Base-by-base conservation (phyloP, 2,113 vertebrate genomes). In the Chrysochloris asiatica region DNA sequence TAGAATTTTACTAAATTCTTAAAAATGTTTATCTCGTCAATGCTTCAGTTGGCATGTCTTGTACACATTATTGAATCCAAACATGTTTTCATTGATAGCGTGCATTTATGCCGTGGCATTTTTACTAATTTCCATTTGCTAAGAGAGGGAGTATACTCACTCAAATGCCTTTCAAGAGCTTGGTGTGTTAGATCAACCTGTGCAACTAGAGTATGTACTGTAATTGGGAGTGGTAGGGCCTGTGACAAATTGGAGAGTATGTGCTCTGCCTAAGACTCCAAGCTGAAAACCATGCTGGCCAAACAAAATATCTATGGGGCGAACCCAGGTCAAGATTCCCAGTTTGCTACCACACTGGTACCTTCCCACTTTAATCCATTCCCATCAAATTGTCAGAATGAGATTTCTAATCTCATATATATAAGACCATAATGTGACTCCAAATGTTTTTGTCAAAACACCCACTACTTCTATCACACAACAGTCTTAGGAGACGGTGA, bases 101-200 rank as follows among this genome's bases (percentile, higher is more conserved):
- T 56, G n/a, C 30, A 65, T 90, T 80, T 88, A 75, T 30, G 10
- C 10, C 41, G 19, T 26, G 30, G 19, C 2, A 83, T 65, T 90
- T 82, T 73, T 52, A 86, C 17, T 89, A 45, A 63, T 69, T 38
- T 85, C 85, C 48, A 83, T 71, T 50, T 30, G 52, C 41, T 90
- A 77, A 79, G 33, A 78, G n/a, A 24, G 65, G 41, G 22, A n/a
- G n/a, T n/a, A n/a, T 48, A 30, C 13, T 85, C 67, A 54, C 13
- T 72, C 65, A 91, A 87, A 78, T 33, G 14, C 33, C 47, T 67
- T 88, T 48, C 50, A 17, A 13, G 38, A 14, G 4, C 72, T 71
- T 88, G 30, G n/a, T 56, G 41, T 47, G 4, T 86, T 48, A 91
- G 41, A 78, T 63, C 52, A 72, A 26, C 2, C 0, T 33, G 56